These are phyloP conservation scores for Gallinago jamesoni DNA, from an alignment of 2,113 vertebrate genomes.

Conservation along the genomic window DNA sequence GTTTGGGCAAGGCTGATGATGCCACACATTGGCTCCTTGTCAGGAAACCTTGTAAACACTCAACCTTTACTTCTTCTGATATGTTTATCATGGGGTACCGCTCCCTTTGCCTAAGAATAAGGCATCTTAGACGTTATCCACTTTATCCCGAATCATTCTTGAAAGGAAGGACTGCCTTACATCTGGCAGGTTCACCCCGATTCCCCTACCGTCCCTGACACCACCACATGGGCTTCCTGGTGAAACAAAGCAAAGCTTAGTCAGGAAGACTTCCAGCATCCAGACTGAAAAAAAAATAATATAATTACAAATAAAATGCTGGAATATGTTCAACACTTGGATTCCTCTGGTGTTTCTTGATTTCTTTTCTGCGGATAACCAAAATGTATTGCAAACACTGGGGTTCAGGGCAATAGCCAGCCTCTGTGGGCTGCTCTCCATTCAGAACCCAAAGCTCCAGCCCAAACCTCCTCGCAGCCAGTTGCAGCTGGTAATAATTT, in stretches of 20 bases:
- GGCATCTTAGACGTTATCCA: not conserved
- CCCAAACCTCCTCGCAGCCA: not conserved
- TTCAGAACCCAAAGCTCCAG: not conserved
- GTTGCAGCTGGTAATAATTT: not conserved
- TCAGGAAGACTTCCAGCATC: not conserved
- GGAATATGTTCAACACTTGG: not conserved
- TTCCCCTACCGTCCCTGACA: not conserved
- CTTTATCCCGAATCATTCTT: not conserved
- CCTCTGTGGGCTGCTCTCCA: not conserved
- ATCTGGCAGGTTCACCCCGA: not conserved
- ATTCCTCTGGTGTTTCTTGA: not conserved
- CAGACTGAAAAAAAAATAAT: not conserved
- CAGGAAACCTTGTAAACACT: not conserved
- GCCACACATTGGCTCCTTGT: not conserved
- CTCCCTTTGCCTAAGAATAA: not conserved
- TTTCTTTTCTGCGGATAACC: not conserved
- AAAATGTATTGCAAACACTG: not conserved
- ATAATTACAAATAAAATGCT: not conserved
- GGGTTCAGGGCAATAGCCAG: not conserved
- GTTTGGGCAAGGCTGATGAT: not conserved
- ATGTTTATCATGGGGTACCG: not conserved
- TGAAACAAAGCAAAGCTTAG: not conserved
- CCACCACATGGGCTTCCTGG: not conserved
- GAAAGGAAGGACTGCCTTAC: not conserved
- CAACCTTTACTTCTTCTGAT: not conserved